A percentile compares a stretch with the other conserved stretches of the same genome.
phyloP scores from a whole-genome alignment of 2,888 invertebrate genomes.

The Pantelozetes paolii region DNA sequence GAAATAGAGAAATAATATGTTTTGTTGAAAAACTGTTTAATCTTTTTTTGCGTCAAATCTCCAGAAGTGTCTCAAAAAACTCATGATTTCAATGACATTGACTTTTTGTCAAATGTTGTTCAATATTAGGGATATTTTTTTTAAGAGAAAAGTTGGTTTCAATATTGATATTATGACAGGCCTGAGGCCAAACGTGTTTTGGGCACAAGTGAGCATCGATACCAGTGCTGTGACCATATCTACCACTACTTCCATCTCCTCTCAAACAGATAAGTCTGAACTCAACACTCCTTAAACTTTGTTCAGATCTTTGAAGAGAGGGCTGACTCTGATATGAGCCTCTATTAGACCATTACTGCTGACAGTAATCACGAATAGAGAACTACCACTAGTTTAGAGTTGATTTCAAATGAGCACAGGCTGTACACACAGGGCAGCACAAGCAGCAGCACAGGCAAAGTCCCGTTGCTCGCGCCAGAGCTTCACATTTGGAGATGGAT shows the following conservation, averaged over 20 bases:
- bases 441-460: not conserved
- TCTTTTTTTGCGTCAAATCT: not conserved
- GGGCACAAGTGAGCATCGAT: slow-evolving; percentile 22
- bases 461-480: slow-evolving; percentile 22
- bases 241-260: not conserved
- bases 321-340: slow-evolving; percentile 9
- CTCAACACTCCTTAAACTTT: slow-evolving; percentile 13
- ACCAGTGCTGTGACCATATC: not conserved
- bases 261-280: not conserved
- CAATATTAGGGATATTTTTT: not conserved
- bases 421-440: not conserved
- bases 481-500: slow-evolving; percentile 2
- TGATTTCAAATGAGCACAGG: not conserved
- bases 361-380: slow-evolving; percentile 23
- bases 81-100: slow-evolving; percentile 13
- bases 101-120: not conserved
- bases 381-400: slow-evolving; percentile 12
- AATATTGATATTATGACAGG: slow-evolving; percentile 10
- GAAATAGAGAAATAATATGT: not conserved
- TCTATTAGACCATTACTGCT: slow-evolving; percentile 17
- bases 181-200: slow-evolving; percentile 20
- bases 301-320: not conserved
- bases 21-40: not conserved
- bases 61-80: not conserved
- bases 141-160: not conserved